phyloP scores from a whole-genome alignment of 2,113 vertebrate genomes.

The Irena cyanogastra region DNA sequence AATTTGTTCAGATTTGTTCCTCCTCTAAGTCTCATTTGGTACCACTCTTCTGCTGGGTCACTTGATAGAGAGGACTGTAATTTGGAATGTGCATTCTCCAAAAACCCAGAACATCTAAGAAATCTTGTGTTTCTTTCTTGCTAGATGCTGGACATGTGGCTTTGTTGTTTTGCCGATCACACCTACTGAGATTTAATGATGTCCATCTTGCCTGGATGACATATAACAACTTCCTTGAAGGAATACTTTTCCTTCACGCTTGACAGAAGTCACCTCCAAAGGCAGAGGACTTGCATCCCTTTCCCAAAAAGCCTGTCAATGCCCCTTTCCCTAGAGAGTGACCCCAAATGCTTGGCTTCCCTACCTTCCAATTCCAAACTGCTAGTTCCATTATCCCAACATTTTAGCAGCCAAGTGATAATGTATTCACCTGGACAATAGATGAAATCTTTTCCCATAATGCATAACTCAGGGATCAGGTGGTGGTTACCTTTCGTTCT shows the following conservation, averaged over 20 bases:
- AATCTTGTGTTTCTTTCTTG: background rate
- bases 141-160: background rate
- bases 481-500: background rate
- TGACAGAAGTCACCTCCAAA: background rate
- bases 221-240: background rate
- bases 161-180: background rate
- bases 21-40: background rate
- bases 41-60: background rate
- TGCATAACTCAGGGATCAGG: background rate
- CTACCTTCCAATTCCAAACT: background rate
- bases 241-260: background rate
- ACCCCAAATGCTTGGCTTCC: background rate
- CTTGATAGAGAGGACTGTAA: background rate
- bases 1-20: background rate
- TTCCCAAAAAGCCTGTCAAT: background rate
- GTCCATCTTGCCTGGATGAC: background rate
- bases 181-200: background rate
- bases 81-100: background rate
- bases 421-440: background rate
- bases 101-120: background rate
- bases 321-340: background rate
- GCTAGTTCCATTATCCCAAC: background rate
- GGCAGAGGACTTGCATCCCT: background rate
- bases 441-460: background rate
- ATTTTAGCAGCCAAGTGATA: background rate